These are phyloP conservation scores for Papilio glaucus DNA, from an alignment of 1,140 invertebrate genomes.

Conservation along the genomic window DNA sequence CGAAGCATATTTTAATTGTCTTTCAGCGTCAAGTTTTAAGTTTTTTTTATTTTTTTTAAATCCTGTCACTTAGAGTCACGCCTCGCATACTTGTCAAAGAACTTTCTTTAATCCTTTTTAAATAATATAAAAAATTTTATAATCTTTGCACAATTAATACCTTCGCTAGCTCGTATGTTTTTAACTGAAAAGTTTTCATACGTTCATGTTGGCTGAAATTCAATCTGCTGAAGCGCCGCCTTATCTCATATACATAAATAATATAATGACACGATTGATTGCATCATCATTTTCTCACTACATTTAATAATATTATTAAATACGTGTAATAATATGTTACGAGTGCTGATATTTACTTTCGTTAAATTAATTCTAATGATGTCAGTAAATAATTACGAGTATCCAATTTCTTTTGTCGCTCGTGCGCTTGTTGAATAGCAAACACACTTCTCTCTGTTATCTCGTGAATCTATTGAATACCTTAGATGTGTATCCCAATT, in stretches of 20 bases:
- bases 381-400: slow-evolving; percentile 47
- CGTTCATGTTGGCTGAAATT: no score
- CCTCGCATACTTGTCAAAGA: no score
- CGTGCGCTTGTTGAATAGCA: slow-evolving; percentile 38
- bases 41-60: background rate
- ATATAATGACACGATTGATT: no score
- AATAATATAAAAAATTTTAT: no score
- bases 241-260: no score
- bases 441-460: slow-evolving; percentile 44
- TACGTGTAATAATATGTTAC: no score
- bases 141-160: background rate
- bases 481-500: slow-evolving; percentile 52
- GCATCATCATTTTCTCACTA: background rate
- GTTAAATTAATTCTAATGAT: background rate
- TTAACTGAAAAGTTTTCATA: no score
- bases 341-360: background rate
- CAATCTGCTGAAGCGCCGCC: no score
- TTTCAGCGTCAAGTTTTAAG: background rate
- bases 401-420: slow-evolving; percentile 51
- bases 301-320: background rate
- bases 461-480: slow-evolving; percentile 37
- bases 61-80: background rate
- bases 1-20: background rate
- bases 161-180: no score
- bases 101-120: no score